These are phyloP conservation scores for Drosophila pseudoananassae DNA, from an alignment of 1,140 invertebrate genomes.

Conservation along the genomic window DNA sequence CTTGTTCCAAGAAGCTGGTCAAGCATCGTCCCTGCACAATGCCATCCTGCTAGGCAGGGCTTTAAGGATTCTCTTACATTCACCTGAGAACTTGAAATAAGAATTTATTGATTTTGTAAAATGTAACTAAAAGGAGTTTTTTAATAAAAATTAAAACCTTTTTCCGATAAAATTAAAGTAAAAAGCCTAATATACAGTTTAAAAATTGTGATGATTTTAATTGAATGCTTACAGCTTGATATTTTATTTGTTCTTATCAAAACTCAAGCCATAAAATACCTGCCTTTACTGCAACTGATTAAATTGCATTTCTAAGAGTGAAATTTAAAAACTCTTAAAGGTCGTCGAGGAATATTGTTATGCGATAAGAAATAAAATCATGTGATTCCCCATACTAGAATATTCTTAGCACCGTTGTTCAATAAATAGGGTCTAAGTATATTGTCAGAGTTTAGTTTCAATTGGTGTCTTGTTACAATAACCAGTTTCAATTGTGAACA, in stretches of 20 bases:
- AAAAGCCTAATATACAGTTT: background rate
- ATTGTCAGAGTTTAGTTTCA: background rate
- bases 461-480: background rate
- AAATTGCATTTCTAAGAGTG: background rate
- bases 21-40: conserved; percentile 85
- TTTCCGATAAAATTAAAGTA: background rate
- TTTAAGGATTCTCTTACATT: background rate
- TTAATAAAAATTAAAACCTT: no score
- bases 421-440: background rate
- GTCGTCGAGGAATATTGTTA: no score
- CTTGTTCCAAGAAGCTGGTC: conserved; percentile 87
- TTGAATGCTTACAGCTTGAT: background rate
- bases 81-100: background rate
- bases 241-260: background rate
- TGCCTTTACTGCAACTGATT: background rate
- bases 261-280: background rate
- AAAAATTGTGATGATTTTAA: no score
- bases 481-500: no score
- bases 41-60: conserved; percentile 30
- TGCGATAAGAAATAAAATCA: background rate
- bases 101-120: background rate
- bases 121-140: background rate
- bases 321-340: background rate
- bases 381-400: conserved; percentile 4
- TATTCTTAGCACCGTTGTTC: background rate